phyloP scores from a whole-genome alignment of 2,888 invertebrate genomes.

The Ophion costatus region DNA sequence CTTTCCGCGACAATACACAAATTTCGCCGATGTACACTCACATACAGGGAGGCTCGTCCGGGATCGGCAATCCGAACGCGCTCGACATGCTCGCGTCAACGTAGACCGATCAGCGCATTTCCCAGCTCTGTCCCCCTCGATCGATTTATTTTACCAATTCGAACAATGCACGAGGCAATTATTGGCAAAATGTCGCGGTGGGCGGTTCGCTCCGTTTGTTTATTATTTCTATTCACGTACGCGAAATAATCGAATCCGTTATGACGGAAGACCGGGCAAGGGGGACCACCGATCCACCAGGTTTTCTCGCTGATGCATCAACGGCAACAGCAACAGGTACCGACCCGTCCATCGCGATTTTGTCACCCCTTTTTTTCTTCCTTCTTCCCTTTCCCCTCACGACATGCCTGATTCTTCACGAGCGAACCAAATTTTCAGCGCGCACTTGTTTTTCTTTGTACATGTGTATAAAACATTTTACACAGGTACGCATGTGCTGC shows the following conservation, averaged over 20 bases:
- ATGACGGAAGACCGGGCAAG: slow-evolving; percentile 38
- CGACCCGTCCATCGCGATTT: slow-evolving; percentile 73
- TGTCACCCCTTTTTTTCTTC: slow-evolving; percentile 9
- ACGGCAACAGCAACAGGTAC: slow-evolving; percentile 77
- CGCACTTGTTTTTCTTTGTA: not conserved
- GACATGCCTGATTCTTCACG: not conserved
- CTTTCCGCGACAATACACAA: not conserved
- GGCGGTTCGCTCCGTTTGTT: not conserved
- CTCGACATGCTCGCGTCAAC: too few species aligned
- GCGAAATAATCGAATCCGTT: slow-evolving; percentile 44
- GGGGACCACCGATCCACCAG: slow-evolving; percentile 55
- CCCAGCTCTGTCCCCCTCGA: too few species aligned
- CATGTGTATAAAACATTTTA: not conserved
- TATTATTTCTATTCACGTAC: slow-evolving; percentile 24
- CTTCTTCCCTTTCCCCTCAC: not conserved
- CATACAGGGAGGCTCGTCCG: not conserved
- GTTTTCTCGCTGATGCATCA: slow-evolving; percentile 43
- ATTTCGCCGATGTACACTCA: not conserved
- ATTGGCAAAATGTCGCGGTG: not conserved
- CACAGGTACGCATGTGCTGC: not conserved
- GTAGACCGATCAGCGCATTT: too few species aligned
- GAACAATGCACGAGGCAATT: not conserved
- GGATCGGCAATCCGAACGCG: too few species aligned
- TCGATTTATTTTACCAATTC: too few species aligned
- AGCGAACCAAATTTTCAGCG: not conserved